Evolutionary conservation across 2,113 vertebrate genomes (phyloP).

Genomic region (Sisor rabdophorus): DNA sequence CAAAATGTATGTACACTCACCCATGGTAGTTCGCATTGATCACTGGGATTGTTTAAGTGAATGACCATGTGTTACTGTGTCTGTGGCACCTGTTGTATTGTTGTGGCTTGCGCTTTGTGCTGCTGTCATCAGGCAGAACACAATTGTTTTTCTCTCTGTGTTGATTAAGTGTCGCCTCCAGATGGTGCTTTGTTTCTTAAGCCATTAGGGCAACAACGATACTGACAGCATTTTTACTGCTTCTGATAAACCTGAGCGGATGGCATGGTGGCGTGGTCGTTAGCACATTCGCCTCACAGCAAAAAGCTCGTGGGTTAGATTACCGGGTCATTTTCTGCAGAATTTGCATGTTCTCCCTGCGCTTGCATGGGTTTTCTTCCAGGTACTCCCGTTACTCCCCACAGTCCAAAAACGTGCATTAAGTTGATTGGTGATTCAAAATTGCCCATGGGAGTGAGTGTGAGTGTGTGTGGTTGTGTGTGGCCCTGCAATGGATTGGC

Average conservation of each 20-base stretch:
- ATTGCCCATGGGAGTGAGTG: no score
- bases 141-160: not conserved
- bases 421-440: no score
- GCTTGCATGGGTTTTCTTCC: no score
- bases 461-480: no score
- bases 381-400: no score
- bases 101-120: not conserved
- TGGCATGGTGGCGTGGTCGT: no score
- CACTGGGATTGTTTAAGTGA: not conserved
- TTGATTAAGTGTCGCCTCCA: constrained; percentile 12
- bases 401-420: no score
- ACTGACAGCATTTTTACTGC: not conserved
- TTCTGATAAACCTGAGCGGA: constrained; percentile 3
- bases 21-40: not conserved
- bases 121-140: constrained; percentile 4
- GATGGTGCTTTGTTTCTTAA: constrained; percentile 37
- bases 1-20: not conserved
- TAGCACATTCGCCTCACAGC: no score
- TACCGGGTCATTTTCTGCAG: no score
- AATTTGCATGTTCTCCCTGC: no score
- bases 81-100: constrained; percentile 22
- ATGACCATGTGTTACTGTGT: not conserved
- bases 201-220: not conserved
- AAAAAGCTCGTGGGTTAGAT: no score
- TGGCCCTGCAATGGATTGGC: no score